Percentiles rank a stretch among this genome's conserved stretches.
Conservation (phyloP, 2,797 vertebrate genomes). For the Mycteria americana region DNA sequence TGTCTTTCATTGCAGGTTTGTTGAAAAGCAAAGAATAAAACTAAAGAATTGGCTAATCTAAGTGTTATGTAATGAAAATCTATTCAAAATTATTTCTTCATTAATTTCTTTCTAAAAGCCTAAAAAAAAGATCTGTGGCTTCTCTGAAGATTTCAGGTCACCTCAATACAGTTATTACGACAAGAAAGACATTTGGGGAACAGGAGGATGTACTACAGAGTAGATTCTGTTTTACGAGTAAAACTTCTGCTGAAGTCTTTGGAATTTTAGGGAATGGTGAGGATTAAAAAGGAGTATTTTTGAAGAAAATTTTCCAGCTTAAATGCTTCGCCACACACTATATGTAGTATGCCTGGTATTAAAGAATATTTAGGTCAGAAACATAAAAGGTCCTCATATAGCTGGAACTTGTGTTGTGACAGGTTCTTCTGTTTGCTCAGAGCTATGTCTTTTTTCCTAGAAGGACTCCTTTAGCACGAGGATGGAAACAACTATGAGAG, state of each 20-base stretch:
- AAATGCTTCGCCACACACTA: not conserved
- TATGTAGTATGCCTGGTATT: not conserved
- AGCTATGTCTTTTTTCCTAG: not conserved
- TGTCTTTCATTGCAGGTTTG: not conserved
- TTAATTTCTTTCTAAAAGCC: not conserved
- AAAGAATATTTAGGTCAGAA: not conserved
- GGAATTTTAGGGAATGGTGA: not conserved
- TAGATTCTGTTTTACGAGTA: not conserved
- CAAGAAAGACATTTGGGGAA: not conserved
- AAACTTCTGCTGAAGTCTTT: not conserved
- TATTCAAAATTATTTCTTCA: not conserved
- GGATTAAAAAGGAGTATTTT: not conserved
- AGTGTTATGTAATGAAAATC: not conserved
- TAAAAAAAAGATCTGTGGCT: not conserved
- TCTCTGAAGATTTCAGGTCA: not conserved
- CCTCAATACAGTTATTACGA: not conserved
- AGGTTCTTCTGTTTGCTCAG: not conserved
- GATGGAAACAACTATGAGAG: not conserved
- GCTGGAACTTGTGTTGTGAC: rapidly evolving
- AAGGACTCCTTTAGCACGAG: not conserved
- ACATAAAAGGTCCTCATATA: not conserved
- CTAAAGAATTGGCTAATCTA: not conserved
- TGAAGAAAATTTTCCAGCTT: not conserved
- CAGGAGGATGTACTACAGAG: not conserved
- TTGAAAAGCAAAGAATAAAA: not conserved